Base-by-base conservation (phyloP, 1,140 invertebrate genomes). In the Chironomus tepperi region DNA sequence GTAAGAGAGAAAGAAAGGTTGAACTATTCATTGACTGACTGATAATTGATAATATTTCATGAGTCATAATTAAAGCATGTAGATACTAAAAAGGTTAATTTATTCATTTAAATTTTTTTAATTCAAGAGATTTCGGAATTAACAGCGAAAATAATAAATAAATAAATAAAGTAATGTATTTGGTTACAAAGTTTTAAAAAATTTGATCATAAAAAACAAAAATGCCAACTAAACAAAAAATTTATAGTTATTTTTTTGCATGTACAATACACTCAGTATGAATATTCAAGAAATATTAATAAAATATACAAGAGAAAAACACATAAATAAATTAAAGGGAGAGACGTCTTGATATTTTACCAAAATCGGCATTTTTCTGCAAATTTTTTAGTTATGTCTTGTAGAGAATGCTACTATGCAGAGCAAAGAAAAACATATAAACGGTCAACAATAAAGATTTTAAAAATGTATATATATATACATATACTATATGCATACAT, bases 291-390 rank as follows among this genome's bases (percentile, higher is more conserved):
- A 70, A 18, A 70, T 18, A 70, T 70, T 70, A 70, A 70, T 70
- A 70, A 70, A 70, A 70, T 70, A 18, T 70, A 70, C 65, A 21
- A 70, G 65, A 70, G 18, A 70, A 34, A 34, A 70, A 70, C 18
- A 70, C 65, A 70, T 70, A 70, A 70, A 70, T 70, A 70, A 70
- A 70, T 70, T 70, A 70, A 70, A 70, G 65, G 65, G 65, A 70
- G 19, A 70, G 19, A 70, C 65, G n/a, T 18, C 65, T 70, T 70
- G 65, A 70, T 70, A 70, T 70, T 70, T 70, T 70, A 70, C 65
- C 65, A 18, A 70, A 70, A 70, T 70, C 65, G 16, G 16, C 19
- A 70, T 18, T 70, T 70, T 70, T 70, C 19, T 70, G 16, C 19
- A 19, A 19, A 19, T 70, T 70, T 21, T 70, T 18, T 9, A 70